Evolutionary conservation across 2,113 vertebrate species (phyloP), one percentile per base, ranked within the genome.

Genomic region (Rhombomys opimus): DNA sequence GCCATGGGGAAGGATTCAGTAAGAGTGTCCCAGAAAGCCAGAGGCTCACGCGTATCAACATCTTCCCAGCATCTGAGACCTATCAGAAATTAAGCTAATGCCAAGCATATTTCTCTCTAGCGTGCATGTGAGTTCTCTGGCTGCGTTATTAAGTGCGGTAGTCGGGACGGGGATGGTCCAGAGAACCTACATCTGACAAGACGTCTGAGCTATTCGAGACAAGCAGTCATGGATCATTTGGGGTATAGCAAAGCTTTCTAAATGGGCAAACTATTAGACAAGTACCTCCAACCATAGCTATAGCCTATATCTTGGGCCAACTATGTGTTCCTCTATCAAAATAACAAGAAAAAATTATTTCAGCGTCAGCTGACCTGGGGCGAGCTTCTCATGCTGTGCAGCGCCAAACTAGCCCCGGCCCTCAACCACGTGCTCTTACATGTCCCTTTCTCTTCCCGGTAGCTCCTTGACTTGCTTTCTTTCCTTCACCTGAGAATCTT

Each of bases 11-110:
- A 57, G 59, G 38, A 23, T 0, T 0, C 46, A 89, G 82, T 77
- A 93, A 14, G 25, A 22, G 96, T 91, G 89, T 22, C 30, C 35
- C 35, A 41, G 73, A 57, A 96, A 87, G 35, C 63, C 84, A 80
- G 68, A 84, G 89, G 68, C 57, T 52, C 88, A 41, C 0, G 46
- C 4, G 46, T 46, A 46, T 46, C 46, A 46, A 5, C 46, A 63
- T 76, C 9, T 90, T 87, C 90, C 11, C 27, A 92, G 52, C 12
- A 15, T 46, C 35, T 73, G 41, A 95, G 65, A 65, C n/a, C 23
- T 81, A 94, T 59, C 8, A 84, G 63, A 78, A 14, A 63, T n/a
- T 2, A 57, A 10, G 5, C 54, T 78, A 76, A 92, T 15, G 25
- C 68, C 20, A 61, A 80, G 4, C 6, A 75, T 27, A 63, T 18